Conservation (phyloP, 2,797 vertebrate species). For the Salarias fasciatus region DNA sequence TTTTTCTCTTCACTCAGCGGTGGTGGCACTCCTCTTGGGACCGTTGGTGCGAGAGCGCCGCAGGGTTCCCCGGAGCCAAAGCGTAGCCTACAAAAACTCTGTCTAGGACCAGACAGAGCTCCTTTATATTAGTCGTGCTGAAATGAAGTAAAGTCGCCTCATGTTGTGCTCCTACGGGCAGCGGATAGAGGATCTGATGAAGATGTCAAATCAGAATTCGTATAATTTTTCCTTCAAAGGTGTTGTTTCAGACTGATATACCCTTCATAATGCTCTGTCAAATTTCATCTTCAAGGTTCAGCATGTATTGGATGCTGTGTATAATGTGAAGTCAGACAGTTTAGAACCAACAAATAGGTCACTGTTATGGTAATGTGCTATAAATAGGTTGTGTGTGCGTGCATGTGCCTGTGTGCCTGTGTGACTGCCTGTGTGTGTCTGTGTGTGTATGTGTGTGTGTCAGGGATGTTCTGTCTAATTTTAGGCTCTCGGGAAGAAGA, state of each 20-base stretch:
- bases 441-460: conserved; percentile 39
- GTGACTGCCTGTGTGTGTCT: conserved; percentile 28
- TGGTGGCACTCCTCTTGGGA: conserved; percentile 75
- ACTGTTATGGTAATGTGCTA: conserved; percentile 71
- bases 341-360: conserved; percentile 73
- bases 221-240: conserved; percentile 13
- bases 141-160: conserved; percentile 65
- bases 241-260: conserved; percentile 10
- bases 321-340: conserved; percentile 42
- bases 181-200: conserved; percentile 23
- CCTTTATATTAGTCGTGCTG: conserved; percentile 73
- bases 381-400: conserved; percentile 63
- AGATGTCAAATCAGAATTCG: conserved; percentile 9
- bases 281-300: conserved; percentile 38
- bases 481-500: conserved; percentile 64
- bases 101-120: conserved; percentile 68
- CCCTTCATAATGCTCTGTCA: conserved; percentile 15
- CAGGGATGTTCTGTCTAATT: conserved; percentile 72
- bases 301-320: conserved; percentile 14
- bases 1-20: conserved; percentile 71
- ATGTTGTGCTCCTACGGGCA: conserved; percentile 50
- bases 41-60: conserved; percentile 71
- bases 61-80: conserved; percentile 81
- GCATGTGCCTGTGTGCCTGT: conserved; percentile 12
- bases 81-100: conserved; percentile 77